Percentiles rank a stretch among this genome's conserved stretches.
Evolutionary conservation across 2,113 vertebrate genomes (phyloP).

Genomic region (Otus sunia): DNA sequence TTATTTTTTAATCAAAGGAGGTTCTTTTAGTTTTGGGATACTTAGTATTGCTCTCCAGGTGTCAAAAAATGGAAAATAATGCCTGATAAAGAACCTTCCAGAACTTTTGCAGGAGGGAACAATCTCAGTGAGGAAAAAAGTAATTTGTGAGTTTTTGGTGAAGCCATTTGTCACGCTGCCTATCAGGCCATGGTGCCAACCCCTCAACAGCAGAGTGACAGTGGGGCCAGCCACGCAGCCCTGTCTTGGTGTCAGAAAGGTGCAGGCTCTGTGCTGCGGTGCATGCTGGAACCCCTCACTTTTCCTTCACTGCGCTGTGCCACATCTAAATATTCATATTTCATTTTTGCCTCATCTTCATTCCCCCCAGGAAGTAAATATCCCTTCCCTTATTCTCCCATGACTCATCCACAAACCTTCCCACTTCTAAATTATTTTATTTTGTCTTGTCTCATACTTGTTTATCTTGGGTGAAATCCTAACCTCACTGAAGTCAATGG

Average conservation of each 20-base stretch:
- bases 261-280: accelerated
- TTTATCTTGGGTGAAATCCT: conserved; percentile 49
- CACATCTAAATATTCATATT: not conserved
- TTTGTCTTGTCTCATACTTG: conserved; percentile 61
- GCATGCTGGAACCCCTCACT: accelerated
- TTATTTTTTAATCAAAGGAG: not conserved
- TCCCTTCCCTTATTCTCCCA: conserved; percentile 10
- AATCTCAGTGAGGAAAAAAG: not conserved
- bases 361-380: not conserved
- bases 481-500: conserved; percentile 52
- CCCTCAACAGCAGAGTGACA: not conserved
- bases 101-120: not conserved
- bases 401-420: conserved; percentile 41
- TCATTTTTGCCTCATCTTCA: not conserved
- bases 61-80: not conserved
- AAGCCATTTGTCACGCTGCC: not conserved
- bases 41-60: not conserved
- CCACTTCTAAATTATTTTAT: conserved; percentile 37
- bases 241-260: accelerated
- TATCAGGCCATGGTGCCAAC: accelerated
- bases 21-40: not conserved
- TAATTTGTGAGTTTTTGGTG: not conserved
- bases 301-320: not conserved
- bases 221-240: accelerated
- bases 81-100: not conserved